A percentile compares a stretch with the other conserved stretches of the same genome.
Conservation (phyloP, 2,797 vertebrate genomes). For the Anabas testudineus region DNA sequence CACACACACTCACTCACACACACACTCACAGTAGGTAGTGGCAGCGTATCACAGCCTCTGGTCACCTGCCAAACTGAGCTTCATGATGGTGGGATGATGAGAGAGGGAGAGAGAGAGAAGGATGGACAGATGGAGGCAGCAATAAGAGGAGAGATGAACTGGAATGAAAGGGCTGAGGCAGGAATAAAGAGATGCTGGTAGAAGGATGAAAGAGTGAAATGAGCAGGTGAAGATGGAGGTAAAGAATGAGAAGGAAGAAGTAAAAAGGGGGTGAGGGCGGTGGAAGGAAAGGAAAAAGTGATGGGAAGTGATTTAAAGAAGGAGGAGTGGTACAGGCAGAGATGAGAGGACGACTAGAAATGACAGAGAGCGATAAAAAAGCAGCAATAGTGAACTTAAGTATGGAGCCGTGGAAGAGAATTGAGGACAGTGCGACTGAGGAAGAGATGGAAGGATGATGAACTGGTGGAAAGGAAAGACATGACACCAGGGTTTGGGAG, state of each 20-base stretch:
- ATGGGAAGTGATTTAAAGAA: background rate
- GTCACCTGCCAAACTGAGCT: slow-evolving; percentile 54
- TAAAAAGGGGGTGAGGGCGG: background rate
- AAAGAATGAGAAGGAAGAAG: background rate
- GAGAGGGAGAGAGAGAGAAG: slow-evolving; percentile 36
- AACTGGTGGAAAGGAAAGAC: background rate
- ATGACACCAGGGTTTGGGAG: background rate
- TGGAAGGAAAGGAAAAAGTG: too few species aligned
- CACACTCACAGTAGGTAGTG: slow-evolving; percentile 65
- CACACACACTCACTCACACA: slow-evolving; percentile 37
- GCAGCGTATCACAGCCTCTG: slow-evolving; percentile 67
- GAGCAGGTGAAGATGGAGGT: background rate
- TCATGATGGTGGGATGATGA: slow-evolving; percentile 50
- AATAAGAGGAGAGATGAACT: background rate
- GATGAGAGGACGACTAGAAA: background rate
- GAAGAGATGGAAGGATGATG: background rate
- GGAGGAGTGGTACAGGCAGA: background rate
- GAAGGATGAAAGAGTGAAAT: slow-evolving; percentile 2
- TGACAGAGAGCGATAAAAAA: background rate
- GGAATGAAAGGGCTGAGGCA: slow-evolving; percentile 16
- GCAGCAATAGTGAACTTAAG: background rate
- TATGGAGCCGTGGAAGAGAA: background rate
- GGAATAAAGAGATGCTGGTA: slow-evolving; percentile 3
- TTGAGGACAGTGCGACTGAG: background rate
- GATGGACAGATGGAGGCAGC: slow-evolving; percentile 51